Base-by-base conservation (phyloP, 2,113 vertebrate species). In the Chaetops frenatus region DNA sequence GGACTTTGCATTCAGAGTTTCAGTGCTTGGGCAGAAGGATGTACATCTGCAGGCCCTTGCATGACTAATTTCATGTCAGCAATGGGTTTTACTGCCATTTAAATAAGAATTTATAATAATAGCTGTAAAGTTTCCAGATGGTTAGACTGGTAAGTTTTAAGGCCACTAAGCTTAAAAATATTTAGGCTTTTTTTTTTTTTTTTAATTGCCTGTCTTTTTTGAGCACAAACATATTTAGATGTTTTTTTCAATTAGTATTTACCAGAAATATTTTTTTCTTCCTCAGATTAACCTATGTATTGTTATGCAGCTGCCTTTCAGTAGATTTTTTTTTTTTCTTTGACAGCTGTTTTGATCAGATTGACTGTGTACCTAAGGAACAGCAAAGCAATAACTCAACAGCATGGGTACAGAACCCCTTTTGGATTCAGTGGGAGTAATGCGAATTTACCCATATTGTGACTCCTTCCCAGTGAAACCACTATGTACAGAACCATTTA, bases 1-100 rank as follows among this genome's bases (percentile, higher is more conserved):
- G 40, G 97, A 96, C 94, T 96, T 94, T 64, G 40, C 73, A 73
- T 45, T 31, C 51, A 71, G 58, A 91, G 81, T 96, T 92, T 28
- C 50, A 50, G 62, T 53, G 67, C 38, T 76, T 88, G 81, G 93
- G 92, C 96, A 97, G 94, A 97, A 96, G 93, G 95, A 29, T 90
- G 58, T 95, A 58, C 95, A 94, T 97, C 94, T 97, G 94, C 90
- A 94, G 90, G 73, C 89, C 83, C 73, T 96, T 89, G 96, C 95
- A 96, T 97, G 96, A 97, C 97, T 97, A 95, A 97, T 98, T 98
- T 96, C 80, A 85, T 93, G 88, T 97, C 95, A 97, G 95, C 82
- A 95, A 88, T 35, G 72, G 81, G 91, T 96, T 97, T 98, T 97
- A 96, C 92, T 97, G 93, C 95, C 88, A 88, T 98, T 98, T 96